Percentiles rank a stretch among this genome's conserved stretches.
These are phyloP conservation scores for Saguinus midas DNA, from an alignment of 2,113 vertebrate species.

Conservation along the genomic window DNA sequence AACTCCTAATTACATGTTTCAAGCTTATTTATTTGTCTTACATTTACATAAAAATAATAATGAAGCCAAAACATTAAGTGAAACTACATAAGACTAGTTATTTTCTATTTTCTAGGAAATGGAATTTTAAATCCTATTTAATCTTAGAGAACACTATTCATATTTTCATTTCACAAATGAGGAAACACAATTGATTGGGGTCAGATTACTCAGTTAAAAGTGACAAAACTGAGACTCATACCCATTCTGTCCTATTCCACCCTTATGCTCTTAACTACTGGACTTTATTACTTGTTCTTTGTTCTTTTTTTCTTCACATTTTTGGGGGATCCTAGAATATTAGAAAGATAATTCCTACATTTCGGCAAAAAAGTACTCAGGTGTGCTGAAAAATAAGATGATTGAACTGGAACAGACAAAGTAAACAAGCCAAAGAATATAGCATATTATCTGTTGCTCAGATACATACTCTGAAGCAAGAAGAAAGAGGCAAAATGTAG, in stretches of 20 bases:
- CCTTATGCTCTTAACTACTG: neutral
- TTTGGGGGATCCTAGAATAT: neutral
- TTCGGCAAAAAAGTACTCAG: neutral
- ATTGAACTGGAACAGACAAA: neutral
- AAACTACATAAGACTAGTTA: neutral
- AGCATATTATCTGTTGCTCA: neutral
- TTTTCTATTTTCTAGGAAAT: neutral
- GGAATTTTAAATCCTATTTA: constrained; percentile 6
- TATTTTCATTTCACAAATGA: neutral
- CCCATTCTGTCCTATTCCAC: neutral
- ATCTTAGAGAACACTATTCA: neutral
- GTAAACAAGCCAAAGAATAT: neutral
- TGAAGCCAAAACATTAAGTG: neutral
- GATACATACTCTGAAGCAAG: neutral
- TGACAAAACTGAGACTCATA: neutral
- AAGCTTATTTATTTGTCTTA: neutral
- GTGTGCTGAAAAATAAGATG: neutral
- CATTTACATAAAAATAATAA: neutral
- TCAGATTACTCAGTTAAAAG: neutral
- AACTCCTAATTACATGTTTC: neutral
- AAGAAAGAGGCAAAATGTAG: neutral
- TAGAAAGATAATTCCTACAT: neutral
- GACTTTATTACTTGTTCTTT: neutral
- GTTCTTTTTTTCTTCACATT: neutral
- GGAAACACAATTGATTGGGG: neutral